Conservation (phyloP, 2,113 vertebrate genomes). For the Alethe castanea region DNA sequence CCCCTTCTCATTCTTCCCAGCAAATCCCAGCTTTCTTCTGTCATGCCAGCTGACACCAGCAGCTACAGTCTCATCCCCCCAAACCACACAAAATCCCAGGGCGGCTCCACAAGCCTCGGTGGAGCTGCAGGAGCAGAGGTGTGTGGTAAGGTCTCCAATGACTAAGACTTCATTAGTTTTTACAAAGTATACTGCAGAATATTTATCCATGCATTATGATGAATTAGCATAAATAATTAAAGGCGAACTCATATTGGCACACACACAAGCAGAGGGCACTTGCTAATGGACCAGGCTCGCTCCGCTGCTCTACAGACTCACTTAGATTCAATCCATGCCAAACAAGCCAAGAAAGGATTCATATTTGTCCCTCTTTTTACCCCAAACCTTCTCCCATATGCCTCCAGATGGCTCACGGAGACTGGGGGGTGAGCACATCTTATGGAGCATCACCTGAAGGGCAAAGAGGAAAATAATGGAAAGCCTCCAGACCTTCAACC, state of each 20-base stretch:
- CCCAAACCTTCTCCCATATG: neutral
- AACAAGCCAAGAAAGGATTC: neutral
- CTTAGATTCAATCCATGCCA: neutral
- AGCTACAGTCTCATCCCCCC: accelerated
- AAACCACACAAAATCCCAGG: neutral
- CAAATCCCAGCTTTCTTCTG: neutral
- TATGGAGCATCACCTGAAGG: neutral
- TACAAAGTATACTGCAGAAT: constrained; percentile 55
- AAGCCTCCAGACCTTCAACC: neutral
- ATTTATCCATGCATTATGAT: constrained; percentile 39
- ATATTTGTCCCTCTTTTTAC: neutral
- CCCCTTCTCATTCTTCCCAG: neutral
- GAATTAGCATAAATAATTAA: constrained; percentile 69
- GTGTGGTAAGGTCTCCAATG: constrained; percentile 35
- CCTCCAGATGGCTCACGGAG: neutral
- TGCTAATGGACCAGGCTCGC: constrained; percentile 24
- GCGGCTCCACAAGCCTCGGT: accelerated
- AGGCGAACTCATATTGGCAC: neutral
- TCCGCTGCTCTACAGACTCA: neutral
- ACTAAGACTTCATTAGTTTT: constrained; percentile 65
- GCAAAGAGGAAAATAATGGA: neutral
- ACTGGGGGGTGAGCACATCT: neutral
- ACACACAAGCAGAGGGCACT: neutral
- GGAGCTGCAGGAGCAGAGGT: neutral
- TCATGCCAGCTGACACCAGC: accelerated